Conservation (phyloP, 2,113 vertebrate genomes). For the Mobula hypostoma region DNA sequence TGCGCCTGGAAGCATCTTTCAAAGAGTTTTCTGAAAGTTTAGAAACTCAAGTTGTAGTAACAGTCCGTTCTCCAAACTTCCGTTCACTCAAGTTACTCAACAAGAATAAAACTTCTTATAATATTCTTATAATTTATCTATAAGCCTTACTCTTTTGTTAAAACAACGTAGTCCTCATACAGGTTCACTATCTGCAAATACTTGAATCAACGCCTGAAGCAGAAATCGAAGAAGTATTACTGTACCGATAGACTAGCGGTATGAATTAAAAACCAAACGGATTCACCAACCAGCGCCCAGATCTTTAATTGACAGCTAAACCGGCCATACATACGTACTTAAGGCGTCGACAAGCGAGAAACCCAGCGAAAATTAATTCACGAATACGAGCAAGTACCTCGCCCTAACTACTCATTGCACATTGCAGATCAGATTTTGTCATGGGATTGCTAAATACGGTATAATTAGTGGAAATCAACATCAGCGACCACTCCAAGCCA, state of each 20-base stretch:
- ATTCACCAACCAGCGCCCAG: not conserved
- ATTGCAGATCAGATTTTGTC: too few relatives aligned
- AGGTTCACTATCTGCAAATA: not conserved
- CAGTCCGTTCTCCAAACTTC: not conserved
- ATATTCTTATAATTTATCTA: not conserved
- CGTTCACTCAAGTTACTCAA: not conserved
- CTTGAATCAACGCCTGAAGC: not conserved
- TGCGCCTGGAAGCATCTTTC: slow-evolving; percentile 38
- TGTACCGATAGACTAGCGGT: not conserved
- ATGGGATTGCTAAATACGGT: too few relatives aligned
- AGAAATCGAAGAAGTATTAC: not conserved
- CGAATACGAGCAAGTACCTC: too few relatives aligned
- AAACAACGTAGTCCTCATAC: not conserved
- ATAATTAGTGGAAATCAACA: too few relatives aligned
- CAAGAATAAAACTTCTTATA: not conserved
- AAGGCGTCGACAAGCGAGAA: too few relatives aligned
- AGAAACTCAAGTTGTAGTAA: not conserved
- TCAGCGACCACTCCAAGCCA: too few relatives aligned
- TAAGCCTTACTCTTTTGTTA: not conserved
- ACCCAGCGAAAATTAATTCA: too few relatives aligned
- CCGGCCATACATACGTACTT: not conserved
- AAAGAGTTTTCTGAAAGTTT: slow-evolving; percentile 41
- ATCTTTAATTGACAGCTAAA: not conserved
- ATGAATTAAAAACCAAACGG: not conserved
- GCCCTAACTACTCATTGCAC: too few relatives aligned